These are phyloP conservation scores for Sciurus niger DNA, from an alignment of 2,113 vertebrate species.

Conservation along the genomic window DNA sequence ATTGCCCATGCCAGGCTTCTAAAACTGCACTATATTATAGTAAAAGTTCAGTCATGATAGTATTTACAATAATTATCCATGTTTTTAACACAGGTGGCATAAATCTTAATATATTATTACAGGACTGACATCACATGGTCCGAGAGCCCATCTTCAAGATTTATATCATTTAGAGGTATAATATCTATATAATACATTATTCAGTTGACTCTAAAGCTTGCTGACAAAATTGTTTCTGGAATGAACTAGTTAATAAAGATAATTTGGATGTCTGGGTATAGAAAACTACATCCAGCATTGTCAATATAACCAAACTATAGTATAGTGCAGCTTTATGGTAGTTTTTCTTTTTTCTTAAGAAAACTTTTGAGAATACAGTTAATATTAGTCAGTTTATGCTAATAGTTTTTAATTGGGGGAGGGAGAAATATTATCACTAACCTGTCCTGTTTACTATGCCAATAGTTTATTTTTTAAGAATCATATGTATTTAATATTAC, in stretches of 20 bases:
- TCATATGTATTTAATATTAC: conserved; percentile 77
- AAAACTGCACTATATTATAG: conserved; percentile 95
- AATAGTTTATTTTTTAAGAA: conserved; percentile 76
- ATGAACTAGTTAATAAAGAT: conserved; percentile 85
- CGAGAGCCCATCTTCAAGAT: conserved; percentile 93
- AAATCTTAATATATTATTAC: conserved; percentile 95
- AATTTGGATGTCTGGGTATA: conserved; percentile 85
- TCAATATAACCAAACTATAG: conserved; percentile 87
- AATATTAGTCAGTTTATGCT: conserved; percentile 85
- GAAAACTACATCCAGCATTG: conserved; percentile 83
- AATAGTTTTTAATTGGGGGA: conserved; percentile 73
- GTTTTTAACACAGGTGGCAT: conserved; percentile 94
- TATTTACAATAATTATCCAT: conserved; percentile 93
- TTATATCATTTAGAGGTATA: conserved; percentile 93
- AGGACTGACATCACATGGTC: conserved; percentile 93
- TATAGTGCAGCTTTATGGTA: conserved; percentile 93
- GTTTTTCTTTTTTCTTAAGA: conserved; percentile 80
- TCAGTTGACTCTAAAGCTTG: conserved; percentile 89
- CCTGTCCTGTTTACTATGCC: conserved; percentile 81
- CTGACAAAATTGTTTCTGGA: conserved; percentile 86
- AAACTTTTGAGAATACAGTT: conserved; percentile 70
- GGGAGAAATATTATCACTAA: conserved; percentile 82
- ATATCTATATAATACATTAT: conserved; percentile 91
- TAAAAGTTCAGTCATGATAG: conserved; percentile 88
- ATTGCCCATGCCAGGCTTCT: conserved; percentile 88